A percentile compares a stretch with the other conserved stretches of the same genome.
phyloP scores from a whole-genome alignment of 2,888 invertebrate species.

The Lithodes maja region DNA sequence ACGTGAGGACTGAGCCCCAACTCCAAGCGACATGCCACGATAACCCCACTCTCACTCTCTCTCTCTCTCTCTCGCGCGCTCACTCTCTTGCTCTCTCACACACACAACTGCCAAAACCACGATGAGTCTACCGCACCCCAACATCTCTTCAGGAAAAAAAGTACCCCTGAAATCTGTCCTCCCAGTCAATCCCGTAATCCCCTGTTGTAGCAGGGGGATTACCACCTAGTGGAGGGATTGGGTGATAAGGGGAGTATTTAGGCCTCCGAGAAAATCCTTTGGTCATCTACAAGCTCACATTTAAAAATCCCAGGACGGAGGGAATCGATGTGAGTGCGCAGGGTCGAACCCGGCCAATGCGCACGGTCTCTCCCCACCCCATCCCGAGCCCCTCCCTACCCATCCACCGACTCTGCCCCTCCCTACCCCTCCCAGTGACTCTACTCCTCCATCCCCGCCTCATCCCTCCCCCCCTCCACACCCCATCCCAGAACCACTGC shows the following conservation, averaged over 20 bases:
- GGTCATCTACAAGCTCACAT: background rate
- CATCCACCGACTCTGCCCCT: background rate
- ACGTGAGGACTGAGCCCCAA: background rate
- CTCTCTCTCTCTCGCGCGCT: background rate
- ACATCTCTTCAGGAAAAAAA: background rate
- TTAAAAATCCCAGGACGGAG: slow-evolving; percentile 1
- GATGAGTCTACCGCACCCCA: background rate
- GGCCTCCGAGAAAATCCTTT: background rate
- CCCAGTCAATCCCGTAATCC: background rate
- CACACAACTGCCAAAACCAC: background rate
- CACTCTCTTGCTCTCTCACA: background rate
- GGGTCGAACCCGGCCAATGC: background rate
- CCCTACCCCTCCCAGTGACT: background rate
- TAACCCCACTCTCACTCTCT: background rate
- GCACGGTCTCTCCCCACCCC: background rate
- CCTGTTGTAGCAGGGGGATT: background rate
- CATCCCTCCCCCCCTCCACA: background rate
- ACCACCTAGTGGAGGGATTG: background rate
- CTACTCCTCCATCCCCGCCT: background rate
- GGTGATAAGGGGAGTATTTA: too few relatives aligned
- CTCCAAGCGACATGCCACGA: background rate
- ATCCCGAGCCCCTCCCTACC: background rate
- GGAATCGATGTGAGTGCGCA: background rate
- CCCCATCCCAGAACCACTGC: background rate
- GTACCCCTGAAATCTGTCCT: background rate